Base-by-base conservation (phyloP, 2,797 vertebrate species). In the Periophthalmus magnuspinnatus region DNA sequence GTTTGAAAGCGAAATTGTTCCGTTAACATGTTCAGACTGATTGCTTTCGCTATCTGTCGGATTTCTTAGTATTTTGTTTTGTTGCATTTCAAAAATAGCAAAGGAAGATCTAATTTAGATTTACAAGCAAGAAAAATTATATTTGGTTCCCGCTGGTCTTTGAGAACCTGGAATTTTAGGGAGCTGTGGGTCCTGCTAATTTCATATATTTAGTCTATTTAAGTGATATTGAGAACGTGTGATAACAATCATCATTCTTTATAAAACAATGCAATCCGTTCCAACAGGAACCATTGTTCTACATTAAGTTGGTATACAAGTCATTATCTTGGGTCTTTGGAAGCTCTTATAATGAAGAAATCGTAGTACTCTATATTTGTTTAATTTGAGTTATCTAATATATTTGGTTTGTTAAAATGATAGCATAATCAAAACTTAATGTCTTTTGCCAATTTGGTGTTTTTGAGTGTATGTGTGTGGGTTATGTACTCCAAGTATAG, bases 1-100 rank as follows among this genome's bases (percentile, higher is more conserved):
- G 41, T 45, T 75, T 58, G 62, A 55, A 69, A 67, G 68, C 8
- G 45, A 67, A 71, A 48, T 61, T 14, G 2, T 52, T 41, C 52
- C 28, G 28, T 36, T 17, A 61, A 48, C 6, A 52, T 34, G 36
- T 2, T 74, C 22, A 66, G 76, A 65, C 16, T 34, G 36, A 67
- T 60, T 67, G 63, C n/a, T 77, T 57, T 70, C 56, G 5, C 59
- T 45, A 5, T 22, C 34, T 70, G 59, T 60, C 79, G 0, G 32
- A 72, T 69, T 69, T 58, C 41, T 48, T 21, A 70, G 10, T 73
- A 8, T 67, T 55, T 45, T n/a, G 2, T 68, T 17, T n/a, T 58
- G 22, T 22, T 50, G 38, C 0, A 70, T 71, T 75, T 73, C 14
- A 3, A 2, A 68, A 36, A 55, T 59, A 9, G 19, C 13, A 22